Evolutionary conservation across 2,113 vertebrate genomes (phyloP), one percentile per base, ranked within the genome.

Genomic region (Triplophysa tibetana): DNA sequence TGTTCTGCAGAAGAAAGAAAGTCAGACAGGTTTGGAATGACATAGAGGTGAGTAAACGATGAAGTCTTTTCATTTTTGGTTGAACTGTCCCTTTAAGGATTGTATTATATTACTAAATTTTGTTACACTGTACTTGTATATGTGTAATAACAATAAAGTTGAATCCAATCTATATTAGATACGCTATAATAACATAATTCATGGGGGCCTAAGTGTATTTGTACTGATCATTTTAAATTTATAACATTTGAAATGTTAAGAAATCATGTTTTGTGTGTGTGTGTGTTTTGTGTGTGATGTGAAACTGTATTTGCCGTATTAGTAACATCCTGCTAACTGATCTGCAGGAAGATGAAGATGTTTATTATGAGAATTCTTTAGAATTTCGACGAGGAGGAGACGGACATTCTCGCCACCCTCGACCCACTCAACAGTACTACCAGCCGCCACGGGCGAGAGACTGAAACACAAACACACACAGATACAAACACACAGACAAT

Each of bases 351-450:
- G 96, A 98, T 77, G 96, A 97, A 80, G 94, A 95, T 77, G 91
- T 94, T 23, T 99, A 95, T 64, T 96, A 97, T 79, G 96, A 97
- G 89, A 92, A 86, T 85, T 97, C 96, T 61, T 89, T 98, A 73
- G 98, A 98, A 88, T 99, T 97, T 88, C 95, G 96, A 24, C 93
- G 94, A 86, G 96, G 97, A 80, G 97, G 96, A 67, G 97, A 98
- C 26, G 97, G 97, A 77, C 97, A 99, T 81, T 96, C 96, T 14
- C 90, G 96, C 69, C 89, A 96, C 38, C 93, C 95, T 12, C 89
- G 96, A 85, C 96, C 98, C n/a, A 98, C 97, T 26, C 96, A 98
- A 82, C 96, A 97, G 85, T 98, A 98, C 89, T 98, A 99, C 89
- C 97, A 98, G 75, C 96, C 97, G 1, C 98, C 97, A 33, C 92